Evolutionary conservation across 2,113 vertebrate species (phyloP).

Genomic region (Salvelinus fontinalis): DNA sequence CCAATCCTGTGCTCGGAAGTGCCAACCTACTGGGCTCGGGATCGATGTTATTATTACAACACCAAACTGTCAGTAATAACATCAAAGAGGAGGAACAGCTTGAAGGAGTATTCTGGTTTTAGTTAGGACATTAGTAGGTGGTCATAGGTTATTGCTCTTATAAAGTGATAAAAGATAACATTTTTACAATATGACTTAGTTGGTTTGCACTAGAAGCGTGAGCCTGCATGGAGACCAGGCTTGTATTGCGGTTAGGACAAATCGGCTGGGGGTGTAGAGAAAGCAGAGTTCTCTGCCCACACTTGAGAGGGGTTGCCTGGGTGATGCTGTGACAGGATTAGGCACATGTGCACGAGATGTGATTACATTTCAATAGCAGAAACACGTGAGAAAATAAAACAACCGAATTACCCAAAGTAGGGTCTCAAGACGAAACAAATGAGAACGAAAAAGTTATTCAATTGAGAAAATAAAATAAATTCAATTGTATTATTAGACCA

Average conservation of each 20-base stretch:
- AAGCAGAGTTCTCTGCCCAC: constrained; percentile 40
- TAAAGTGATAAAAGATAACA: constrained; percentile 55
- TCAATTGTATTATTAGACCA: neutral
- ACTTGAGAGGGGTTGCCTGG: constrained; percentile 70
- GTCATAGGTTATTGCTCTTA: constrained; percentile 51
- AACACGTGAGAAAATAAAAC: constrained; percentile 79
- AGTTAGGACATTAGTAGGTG: constrained; percentile 47
- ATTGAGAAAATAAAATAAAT: neutral
- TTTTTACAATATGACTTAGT: constrained; percentile 40
- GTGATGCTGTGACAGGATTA: constrained; percentile 82
- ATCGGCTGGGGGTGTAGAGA: constrained; percentile 21
- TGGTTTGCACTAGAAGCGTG: constrained; percentile 26
- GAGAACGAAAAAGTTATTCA: constrained; percentile 6
- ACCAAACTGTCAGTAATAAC: constrained; percentile 63
- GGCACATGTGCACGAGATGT: constrained; percentile 78
- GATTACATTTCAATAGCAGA: constrained; percentile 72
- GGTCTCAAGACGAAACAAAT: constrained; percentile 33
- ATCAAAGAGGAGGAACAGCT: constrained; percentile 61
- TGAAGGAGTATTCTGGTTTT: constrained; percentile 48
- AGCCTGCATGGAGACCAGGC: neutral
- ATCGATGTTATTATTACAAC: constrained; percentile 64
- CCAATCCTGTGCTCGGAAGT: constrained; percentile 14
- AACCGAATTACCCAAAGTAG: constrained; percentile 56
- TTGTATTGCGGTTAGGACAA: constrained; percentile 1
- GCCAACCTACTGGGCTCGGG: constrained; percentile 34